phyloP scores from a whole-genome alignment of 2,888 invertebrate genomes.

The Laspeyria flexula region DNA sequence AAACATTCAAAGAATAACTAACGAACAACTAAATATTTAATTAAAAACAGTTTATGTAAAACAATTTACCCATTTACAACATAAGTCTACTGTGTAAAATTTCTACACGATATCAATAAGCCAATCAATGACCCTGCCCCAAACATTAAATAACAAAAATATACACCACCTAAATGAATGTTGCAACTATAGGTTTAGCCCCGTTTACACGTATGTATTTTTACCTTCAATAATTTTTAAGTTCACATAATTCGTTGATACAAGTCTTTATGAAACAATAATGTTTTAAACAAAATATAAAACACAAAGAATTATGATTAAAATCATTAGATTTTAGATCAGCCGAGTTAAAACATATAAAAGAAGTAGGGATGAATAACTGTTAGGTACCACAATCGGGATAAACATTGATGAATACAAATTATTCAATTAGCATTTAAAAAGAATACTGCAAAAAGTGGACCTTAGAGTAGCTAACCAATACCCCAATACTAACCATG shows the following conservation, averaged over 20 bases:
- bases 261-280: not conserved
- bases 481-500: too few relatives aligned
- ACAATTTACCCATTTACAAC: conserved; percentile 2
- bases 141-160: conserved; percentile 1
- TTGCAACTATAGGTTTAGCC: not conserved
- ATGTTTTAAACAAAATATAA: not conserved
- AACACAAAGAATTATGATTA: not conserved
- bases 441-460: too few relatives aligned
- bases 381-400: too few relatives aligned
- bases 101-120: not conserved
- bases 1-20: not conserved
- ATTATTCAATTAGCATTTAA: too few relatives aligned
- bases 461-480: too few relatives aligned
- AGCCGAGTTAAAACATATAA: too few relatives aligned
- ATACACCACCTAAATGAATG: not conserved
- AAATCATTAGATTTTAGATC: too few relatives aligned
- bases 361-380: too few relatives aligned
- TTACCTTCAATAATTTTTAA: not conserved
- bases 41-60: not conserved
- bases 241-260: not conserved
- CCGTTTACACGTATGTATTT: not conserved
- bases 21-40: conserved; percentile 1
- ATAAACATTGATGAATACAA: too few relatives aligned
- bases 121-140: not conserved
- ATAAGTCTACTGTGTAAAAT: not conserved